Evolutionary conservation across 2,888 invertebrate species (phyloP).

Genomic region (Diplolepis rosae): DNA sequence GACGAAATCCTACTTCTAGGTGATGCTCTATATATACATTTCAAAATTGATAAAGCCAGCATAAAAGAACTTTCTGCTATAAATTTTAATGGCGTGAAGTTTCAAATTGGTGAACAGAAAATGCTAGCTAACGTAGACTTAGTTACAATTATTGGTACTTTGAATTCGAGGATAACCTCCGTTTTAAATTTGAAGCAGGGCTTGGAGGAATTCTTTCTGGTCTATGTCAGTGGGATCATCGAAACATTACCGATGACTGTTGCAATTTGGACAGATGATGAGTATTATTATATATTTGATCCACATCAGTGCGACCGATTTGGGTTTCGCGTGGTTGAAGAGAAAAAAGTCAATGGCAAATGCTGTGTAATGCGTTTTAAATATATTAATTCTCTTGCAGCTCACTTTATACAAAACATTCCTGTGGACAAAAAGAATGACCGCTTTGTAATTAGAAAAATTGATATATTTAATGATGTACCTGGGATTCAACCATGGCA

Average conservation of each 20-base stretch:
- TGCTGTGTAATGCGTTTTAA: slow-evolving; percentile 63
- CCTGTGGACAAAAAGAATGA: slow-evolving; percentile 59
- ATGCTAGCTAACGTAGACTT: slow-evolving; percentile 63
- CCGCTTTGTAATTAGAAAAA: slow-evolving; percentile 60
- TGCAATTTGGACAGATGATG: slow-evolving; percentile 78
- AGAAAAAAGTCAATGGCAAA: slow-evolving; percentile 56
- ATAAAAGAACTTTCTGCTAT: slow-evolving; percentile 59
- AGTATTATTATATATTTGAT: slow-evolving; percentile 78
- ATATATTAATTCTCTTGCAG: slow-evolving; percentile 50
- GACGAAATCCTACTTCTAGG: slow-evolving; percentile 63
- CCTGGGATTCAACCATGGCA: slow-evolving; percentile 64
- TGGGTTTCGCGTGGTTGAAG: slow-evolving; percentile 62
- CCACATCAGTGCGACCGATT: slow-evolving; percentile 73
- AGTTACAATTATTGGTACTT: slow-evolving; percentile 63
- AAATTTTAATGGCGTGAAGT: slow-evolving; percentile 56
- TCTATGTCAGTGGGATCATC: slow-evolving; percentile 61
- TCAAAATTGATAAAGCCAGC: slow-evolving; percentile 56
- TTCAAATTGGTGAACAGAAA: slow-evolving; percentile 51
- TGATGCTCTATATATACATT: slow-evolving; percentile 53
- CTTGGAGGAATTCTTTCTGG: slow-evolving; percentile 63
- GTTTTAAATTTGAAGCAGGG: slow-evolving; percentile 61
- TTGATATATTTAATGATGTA: slow-evolving; percentile 58
- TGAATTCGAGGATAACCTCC: slow-evolving; percentile 58
- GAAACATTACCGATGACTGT: slow-evolving; percentile 66
- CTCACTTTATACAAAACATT: slow-evolving; percentile 56